A percentile compares a stretch with the other conserved stretches of the same genome.
Evolutionary conservation across 1,140 invertebrate genomes (phyloP).

Genomic region (Meloidogyne hapla): DNA sequence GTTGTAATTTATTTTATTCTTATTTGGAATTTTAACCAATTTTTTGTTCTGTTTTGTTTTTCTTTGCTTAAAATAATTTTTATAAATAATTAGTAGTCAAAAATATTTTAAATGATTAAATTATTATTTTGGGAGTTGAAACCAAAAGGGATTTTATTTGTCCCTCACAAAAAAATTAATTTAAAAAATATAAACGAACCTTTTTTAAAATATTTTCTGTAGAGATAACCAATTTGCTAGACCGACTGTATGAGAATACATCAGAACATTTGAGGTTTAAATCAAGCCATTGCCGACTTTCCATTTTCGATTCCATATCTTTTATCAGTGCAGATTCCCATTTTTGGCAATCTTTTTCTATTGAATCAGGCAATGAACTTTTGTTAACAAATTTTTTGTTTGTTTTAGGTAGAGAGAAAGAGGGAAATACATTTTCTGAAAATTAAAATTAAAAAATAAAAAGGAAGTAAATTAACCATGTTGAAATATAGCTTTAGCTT

Average conservation of each 20-base stretch:
- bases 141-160: no score
- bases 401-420: not conserved
- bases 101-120: no score
- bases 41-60: no score
- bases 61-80: no score
- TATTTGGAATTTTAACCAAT: no score
- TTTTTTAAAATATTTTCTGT: not conserved
- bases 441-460: not conserved
- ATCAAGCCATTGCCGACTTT: not conserved
- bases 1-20: no score
- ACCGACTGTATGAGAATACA: not conserved
- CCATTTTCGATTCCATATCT: not conserved
- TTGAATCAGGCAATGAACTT: not conserved
- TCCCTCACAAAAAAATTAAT: not conserved
- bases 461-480: not conserved
- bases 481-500: not conserved
- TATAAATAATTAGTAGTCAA: no score
- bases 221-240: not conserved
- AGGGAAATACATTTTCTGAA: not conserved
- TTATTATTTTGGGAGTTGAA: no score
- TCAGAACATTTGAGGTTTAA: not conserved
- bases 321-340: conserved; percentile 5
- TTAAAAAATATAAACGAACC: not conserved
- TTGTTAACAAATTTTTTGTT: not conserved
- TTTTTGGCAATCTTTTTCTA: not conserved